These are phyloP conservation scores for Rhineura floridana DNA, from an alignment of 2,113 vertebrate species.

Conservation along the genomic window DNA sequence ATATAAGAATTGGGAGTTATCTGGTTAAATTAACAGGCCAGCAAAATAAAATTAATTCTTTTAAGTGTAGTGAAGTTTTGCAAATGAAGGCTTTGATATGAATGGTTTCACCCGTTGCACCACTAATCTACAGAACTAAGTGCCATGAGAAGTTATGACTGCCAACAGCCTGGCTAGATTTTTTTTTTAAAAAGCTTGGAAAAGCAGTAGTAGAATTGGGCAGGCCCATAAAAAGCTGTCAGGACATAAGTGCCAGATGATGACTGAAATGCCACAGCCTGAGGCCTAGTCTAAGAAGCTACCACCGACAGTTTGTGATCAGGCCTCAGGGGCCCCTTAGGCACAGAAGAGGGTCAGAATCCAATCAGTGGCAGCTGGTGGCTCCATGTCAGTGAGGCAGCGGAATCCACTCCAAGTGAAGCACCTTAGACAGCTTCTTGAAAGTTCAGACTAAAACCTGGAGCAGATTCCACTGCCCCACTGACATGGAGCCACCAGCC, in stretches of 20 bases:
- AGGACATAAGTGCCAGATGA: neutral
- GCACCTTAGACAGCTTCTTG: too few relatives aligned
- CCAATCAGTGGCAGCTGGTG: too few relatives aligned
- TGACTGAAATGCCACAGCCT: neutral
- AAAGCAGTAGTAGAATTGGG: neutral
- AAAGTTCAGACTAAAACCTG: too few relatives aligned
- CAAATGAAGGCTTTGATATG: neutral
- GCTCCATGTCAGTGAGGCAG: too few relatives aligned
- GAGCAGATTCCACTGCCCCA: too few relatives aligned
- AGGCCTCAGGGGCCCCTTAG: neutral
- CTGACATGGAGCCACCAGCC: too few relatives aligned
- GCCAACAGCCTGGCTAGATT: neutral
- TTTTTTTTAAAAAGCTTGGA: neutral
- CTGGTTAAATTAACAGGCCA: neutral
- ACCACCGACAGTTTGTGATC: neutral
- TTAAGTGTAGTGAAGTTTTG: neutral
- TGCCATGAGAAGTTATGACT: neutral
- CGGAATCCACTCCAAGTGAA: too few relatives aligned
- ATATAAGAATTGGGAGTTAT: neutral
- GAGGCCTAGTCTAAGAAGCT: too few relatives aligned
- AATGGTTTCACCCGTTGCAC: slow-evolving; percentile 5
- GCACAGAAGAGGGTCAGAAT: neutral
- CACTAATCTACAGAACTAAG: neutral
- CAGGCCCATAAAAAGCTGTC: neutral
- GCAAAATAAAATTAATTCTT: neutral